A percentile compares a stretch with the other conserved stretches of the same genome.
Conservation (phyloP, 2,888 invertebrate genomes). For the Tachina grossa region DNA sequence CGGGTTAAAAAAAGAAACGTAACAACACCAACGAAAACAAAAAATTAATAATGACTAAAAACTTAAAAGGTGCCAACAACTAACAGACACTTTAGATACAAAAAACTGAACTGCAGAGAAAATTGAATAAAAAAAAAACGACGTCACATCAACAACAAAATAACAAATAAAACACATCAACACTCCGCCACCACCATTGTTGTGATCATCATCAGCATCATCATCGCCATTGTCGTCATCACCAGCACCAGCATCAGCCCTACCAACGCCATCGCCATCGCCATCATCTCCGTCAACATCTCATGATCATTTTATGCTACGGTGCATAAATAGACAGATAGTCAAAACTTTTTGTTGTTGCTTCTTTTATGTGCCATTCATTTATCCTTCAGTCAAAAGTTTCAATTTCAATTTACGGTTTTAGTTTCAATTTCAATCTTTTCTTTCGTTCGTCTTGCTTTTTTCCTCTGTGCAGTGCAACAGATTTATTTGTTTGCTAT, state of each 20-base stretch:
- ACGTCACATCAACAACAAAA: conserved; percentile 45
- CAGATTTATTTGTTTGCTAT: conserved; percentile 45
- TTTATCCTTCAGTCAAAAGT: conserved; percentile 70
- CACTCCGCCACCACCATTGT: conserved; percentile 46
- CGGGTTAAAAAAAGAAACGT: background rate
- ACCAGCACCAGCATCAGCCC: conserved; percentile 18
- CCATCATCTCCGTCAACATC: conserved; percentile 19
- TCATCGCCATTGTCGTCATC: conserved; percentile 24
- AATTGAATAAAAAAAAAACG: conserved; percentile 35
- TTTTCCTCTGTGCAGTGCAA: conserved; percentile 20
- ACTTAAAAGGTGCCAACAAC: conserved; percentile 70
- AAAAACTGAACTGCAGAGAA: conserved; percentile 34
- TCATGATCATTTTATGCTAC: conserved; percentile 58
- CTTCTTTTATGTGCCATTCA: conserved; percentile 61
- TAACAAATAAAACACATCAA: conserved; percentile 53
- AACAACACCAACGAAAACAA: conserved; percentile 16
- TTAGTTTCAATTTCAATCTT: conserved; percentile 68
- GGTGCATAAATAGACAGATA: conserved; percentile 63
- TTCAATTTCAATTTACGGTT: conserved; percentile 71
- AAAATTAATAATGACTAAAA: conserved; percentile 64
- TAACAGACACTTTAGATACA: conserved; percentile 67
- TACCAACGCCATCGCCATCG: conserved; percentile 22
- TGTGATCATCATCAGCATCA: conserved; percentile 38
- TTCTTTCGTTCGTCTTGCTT: conserved; percentile 40
- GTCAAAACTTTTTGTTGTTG: conserved; percentile 59